phyloP scores from a whole-genome alignment of 2,113 vertebrate species.

The Planiliza haematocheilus region DNA sequence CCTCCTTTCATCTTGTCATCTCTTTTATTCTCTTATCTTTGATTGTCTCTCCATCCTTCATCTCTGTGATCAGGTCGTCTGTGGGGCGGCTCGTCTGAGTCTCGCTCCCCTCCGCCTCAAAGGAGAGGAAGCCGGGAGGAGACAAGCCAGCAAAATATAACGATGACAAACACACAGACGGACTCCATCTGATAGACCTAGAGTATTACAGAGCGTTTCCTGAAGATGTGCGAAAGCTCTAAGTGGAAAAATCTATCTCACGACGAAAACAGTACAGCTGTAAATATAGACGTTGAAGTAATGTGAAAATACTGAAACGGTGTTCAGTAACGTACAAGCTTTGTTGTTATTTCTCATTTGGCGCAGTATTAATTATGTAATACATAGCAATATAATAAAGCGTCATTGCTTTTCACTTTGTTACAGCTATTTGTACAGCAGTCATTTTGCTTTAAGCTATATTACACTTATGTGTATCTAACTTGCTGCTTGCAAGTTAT shows the following conservation, averaged over 20 bases:
- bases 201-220: slow-evolving; percentile 20
- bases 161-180: slow-evolving; percentile 60
- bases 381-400: too few relatives aligned
- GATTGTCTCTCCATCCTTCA: slow-evolving; percentile 57
- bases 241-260: slow-evolving; percentile 7
- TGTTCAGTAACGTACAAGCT: too few relatives aligned
- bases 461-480: too few relatives aligned
- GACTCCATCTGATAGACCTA: slow-evolving; percentile 59
- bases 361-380: too few relatives aligned
- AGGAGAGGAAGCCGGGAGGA: slow-evolving; percentile 65
- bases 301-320: not conserved
- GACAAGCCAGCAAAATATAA: slow-evolving; percentile 42
- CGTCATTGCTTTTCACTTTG: too few relatives aligned
- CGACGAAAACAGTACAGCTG: slow-evolving; percentile 6
- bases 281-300: not conserved
- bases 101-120: slow-evolving; percentile 63
- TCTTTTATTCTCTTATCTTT: slow-evolving; percentile 77
- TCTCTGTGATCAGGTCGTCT: slow-evolving; percentile 68
- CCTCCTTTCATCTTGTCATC: slow-evolving; percentile 68
- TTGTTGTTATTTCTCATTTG: too few relatives aligned
- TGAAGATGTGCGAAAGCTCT: slow-evolving; percentile 36
- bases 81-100: slow-evolving; percentile 48
- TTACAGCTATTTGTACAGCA: too few relatives aligned
- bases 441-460: too few relatives aligned
- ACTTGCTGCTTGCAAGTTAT: not conserved